phyloP scores from a whole-genome alignment of 2,797 vertebrate species.

The Chromis chromis region DNA sequence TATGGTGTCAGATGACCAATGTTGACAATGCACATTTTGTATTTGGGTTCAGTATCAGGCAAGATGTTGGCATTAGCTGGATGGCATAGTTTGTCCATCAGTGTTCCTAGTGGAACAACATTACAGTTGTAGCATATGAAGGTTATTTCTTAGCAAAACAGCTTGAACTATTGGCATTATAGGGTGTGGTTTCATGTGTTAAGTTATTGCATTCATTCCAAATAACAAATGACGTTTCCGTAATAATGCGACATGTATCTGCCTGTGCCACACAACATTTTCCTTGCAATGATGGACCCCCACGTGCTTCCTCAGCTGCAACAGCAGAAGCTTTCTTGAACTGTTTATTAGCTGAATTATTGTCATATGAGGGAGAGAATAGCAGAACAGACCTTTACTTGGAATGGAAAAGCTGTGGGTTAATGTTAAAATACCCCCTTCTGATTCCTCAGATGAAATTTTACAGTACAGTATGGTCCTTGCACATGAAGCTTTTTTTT shows the following conservation, averaged over 20 bases:
- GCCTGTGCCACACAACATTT: not conserved
- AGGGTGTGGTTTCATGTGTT: not conserved
- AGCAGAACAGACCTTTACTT: not conserved
- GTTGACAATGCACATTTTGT: not conserved
- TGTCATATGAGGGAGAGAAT: constrained; percentile 15
- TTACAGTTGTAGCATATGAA: not conserved
- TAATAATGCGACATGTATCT: not conserved
- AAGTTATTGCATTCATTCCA: not conserved
- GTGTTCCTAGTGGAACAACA: not conserved
- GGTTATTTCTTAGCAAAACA: not conserved
- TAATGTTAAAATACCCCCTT: constrained; percentile 26
- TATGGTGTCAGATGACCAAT: not conserved
- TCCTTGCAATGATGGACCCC: not conserved
- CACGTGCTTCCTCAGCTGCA: not conserved
- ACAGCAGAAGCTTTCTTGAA: constrained; percentile 5
- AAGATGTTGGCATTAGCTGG: not conserved
- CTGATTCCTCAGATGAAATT: constrained; percentile 29
- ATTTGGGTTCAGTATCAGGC: not conserved
- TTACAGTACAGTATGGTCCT: constrained; percentile 20
- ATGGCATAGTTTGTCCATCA: not conserved
- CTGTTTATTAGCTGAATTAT: constrained; percentile 15
- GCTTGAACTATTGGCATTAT: not conserved
- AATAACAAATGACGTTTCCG: not conserved
- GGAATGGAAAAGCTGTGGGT: constrained; percentile 21
- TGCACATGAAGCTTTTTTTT: constrained; percentile 18